phyloP scores from a whole-genome alignment of 2,888 invertebrate species.

The Lasiommata megera region DNA sequence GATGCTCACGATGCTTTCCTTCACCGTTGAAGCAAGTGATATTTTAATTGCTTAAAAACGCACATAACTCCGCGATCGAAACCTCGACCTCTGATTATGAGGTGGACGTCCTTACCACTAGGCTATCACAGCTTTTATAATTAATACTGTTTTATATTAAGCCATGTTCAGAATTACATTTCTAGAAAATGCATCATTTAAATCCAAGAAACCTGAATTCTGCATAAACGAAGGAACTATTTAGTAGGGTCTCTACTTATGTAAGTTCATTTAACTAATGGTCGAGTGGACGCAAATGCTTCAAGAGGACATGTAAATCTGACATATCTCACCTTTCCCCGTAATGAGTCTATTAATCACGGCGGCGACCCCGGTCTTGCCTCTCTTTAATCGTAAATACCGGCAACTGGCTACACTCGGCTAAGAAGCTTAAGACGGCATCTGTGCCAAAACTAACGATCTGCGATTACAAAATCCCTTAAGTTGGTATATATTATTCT shows the following conservation, averaged over 20 bases:
- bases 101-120: too few species aligned
- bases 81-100: too few species aligned
- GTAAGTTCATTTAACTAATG: slow-evolving; percentile 31
- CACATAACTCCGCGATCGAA: too few species aligned
- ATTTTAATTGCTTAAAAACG: too few species aligned
- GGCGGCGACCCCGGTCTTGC: slow-evolving; percentile 39
- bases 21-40: too few species aligned
- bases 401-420: slow-evolving; percentile 38
- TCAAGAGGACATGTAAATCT: slow-evolving; percentile 59
- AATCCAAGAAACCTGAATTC: neutral
- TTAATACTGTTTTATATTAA: too few species aligned
- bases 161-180: too few species aligned
- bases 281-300: slow-evolving; percentile 36
- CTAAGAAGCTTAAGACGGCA: slow-evolving; percentile 51
- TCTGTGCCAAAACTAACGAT: slow-evolving; percentile 71
- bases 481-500: slow-evolving; percentile 30
- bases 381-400: slow-evolving; percentile 44
- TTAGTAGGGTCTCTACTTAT: neutral
- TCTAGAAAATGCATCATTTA: neutral
- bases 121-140: too few species aligned
- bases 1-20: too few species aligned
- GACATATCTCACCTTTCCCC: slow-evolving; percentile 54
- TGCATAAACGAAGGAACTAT: slow-evolving; percentile 7
- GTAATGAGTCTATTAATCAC: slow-evolving; percentile 72
- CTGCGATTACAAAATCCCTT: slow-evolving; percentile 46